Evolutionary conservation across 1,140 invertebrate species (phyloP).

Genomic region (Epicauta chinensis): DNA sequence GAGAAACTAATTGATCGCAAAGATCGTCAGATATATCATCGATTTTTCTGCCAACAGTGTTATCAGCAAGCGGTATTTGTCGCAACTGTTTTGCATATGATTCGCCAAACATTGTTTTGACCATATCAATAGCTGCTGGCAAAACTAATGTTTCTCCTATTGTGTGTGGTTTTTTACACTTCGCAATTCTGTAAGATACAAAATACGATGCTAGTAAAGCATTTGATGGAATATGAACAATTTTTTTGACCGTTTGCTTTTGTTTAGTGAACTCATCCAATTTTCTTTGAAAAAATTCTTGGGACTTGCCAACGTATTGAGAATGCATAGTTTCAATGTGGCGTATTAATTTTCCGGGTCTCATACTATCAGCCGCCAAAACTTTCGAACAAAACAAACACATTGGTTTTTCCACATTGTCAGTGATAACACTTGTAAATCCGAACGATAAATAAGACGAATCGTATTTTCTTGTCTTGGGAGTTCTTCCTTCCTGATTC

Average conservation of each 20-base stretch:
- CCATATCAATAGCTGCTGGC: conserved; percentile 29
- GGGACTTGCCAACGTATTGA: too few relatives aligned
- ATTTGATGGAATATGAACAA: too few relatives aligned
- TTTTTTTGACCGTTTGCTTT: too few relatives aligned
- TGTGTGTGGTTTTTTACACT: conserved; percentile 36
- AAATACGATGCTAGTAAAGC: conserved; percentile 32
- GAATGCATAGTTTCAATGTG: too few relatives aligned
- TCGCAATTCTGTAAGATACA: conserved; percentile 31
- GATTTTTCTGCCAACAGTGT: conserved; percentile 25
- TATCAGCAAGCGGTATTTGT: conserved; percentile 25
- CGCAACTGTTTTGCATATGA: conserved; percentile 20
- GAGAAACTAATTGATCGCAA: conserved; percentile 15
- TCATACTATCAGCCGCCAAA: too few relatives aligned
- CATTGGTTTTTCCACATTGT: conserved; percentile 8
- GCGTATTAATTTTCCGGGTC: too few relatives aligned
- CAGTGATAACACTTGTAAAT: not conserved
- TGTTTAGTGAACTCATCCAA: too few relatives aligned
- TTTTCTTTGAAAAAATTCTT: too few relatives aligned
- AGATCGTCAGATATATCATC: conserved; percentile 23
- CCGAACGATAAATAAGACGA: conserved; percentile 8
- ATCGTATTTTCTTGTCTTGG: conserved; percentile 2
- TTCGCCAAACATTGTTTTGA: conserved; percentile 22
- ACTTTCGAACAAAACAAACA: too few relatives aligned
- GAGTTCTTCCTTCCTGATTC: not conserved
- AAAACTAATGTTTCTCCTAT: conserved; percentile 24